phyloP scores from a whole-genome alignment of 2,797 vertebrate genomes.

The Rhabdophis nuchalis region DNA sequence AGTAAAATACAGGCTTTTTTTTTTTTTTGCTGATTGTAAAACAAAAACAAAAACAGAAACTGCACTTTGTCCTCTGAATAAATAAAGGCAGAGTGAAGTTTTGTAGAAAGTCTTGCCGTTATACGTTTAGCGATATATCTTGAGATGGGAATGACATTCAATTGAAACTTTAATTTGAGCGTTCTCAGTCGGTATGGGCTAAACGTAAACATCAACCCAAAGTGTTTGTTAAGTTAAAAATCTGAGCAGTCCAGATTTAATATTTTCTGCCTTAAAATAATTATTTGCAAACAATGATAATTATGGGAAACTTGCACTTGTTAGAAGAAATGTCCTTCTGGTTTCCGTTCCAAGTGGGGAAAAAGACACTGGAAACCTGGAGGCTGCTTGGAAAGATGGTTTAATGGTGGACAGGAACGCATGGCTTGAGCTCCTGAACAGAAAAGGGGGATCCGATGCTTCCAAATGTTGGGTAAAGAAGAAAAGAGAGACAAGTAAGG shows the following conservation, averaged over 20 bases:
- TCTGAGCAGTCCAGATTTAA: not conserved
- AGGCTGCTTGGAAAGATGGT: too few species aligned
- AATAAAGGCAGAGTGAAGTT: not conserved
- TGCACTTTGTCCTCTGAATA: not conserved
- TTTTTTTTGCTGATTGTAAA: not conserved
- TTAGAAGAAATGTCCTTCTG: too few species aligned
- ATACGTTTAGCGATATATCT: not conserved
- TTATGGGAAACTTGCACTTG: too few species aligned
- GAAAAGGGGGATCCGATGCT: too few species aligned
- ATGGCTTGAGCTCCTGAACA: too few species aligned
- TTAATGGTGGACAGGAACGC: too few species aligned
- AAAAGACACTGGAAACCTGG: too few species aligned
- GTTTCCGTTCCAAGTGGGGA: too few species aligned
- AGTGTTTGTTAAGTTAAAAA: not conserved
- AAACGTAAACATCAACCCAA: not conserved
- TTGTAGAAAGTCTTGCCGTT: not conserved
- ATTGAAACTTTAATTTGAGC: not conserved
- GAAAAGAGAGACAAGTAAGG: too few species aligned
- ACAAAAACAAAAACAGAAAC: not conserved
- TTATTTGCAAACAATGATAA: too few species aligned
- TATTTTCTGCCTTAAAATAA: too few species aligned
- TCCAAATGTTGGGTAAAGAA: too few species aligned
- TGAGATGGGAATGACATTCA: not conserved
- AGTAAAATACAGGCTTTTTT: not conserved
- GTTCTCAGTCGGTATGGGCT: not conserved